A percentile compares a stretch with the other conserved stretches of the same genome.
phyloP scores from a whole-genome alignment of 1,140 invertebrate genomes.

The Wasmannia auropunctata region DNA sequence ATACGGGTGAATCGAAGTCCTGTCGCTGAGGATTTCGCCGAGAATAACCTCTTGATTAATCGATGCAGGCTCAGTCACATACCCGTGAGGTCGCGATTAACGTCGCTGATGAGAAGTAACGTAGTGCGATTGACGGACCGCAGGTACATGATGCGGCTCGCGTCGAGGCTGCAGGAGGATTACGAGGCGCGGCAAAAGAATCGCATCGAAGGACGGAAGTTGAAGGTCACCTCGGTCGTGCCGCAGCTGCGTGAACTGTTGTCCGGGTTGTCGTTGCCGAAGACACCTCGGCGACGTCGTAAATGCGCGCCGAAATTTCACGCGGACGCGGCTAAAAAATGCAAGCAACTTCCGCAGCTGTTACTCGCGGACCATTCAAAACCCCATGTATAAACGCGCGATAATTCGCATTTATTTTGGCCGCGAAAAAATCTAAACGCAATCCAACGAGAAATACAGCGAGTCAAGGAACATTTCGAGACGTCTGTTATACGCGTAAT shows the following conservation, averaged over 20 bases:
- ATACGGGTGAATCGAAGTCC: slow-evolving; percentile 53
- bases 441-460: not conserved
- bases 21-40: not conserved
- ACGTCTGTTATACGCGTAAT: not conserved
- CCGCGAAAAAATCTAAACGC: not conserved
- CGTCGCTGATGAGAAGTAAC: slow-evolving; percentile 46
- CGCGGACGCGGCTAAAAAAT: not conserved
- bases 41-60: slow-evolving; percentile 23
- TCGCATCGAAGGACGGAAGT: slow-evolving; percentile 55
- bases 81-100: slow-evolving; percentile 49
- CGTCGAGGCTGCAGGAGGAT: slow-evolving; percentile 8
- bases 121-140: slow-evolving; percentile 62
- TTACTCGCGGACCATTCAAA: not conserved
- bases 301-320: not conserved
- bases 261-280: not conserved
- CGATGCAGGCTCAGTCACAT: slow-evolving; percentile 47
- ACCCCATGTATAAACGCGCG: not conserved
- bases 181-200: slow-evolving; percentile 15
- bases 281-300: not conserved
- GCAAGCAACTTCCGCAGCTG: slow-evolving; percentile 4
- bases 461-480: not conserved
- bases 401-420: not conserved
- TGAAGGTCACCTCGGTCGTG: not conserved
- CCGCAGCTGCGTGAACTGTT: slow-evolving; percentile 22
- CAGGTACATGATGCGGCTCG: slow-evolving; percentile 46